Evolutionary conservation across 1,140 invertebrate genomes (phyloP).

Genomic region (Achatina immaculata): DNA sequence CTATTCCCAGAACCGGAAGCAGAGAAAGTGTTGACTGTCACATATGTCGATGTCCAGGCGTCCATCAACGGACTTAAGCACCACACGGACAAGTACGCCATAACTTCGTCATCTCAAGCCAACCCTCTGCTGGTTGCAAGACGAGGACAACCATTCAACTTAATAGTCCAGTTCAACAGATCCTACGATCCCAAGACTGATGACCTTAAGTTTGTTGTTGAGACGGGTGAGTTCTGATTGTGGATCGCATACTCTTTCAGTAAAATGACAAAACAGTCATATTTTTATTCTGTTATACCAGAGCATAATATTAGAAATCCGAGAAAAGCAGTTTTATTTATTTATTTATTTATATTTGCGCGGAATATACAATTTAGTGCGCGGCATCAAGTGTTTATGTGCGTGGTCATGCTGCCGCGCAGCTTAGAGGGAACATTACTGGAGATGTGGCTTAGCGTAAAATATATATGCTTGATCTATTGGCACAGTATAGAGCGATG

Average conservation of each 20-base stretch:
- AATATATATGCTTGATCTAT: too few species aligned
- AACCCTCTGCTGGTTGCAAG: conserved; percentile 47
- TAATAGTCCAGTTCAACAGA: conserved; percentile 44
- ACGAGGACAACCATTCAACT: conserved; percentile 47
- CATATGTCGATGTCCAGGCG: conserved; percentile 45
- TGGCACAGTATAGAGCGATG: too few species aligned
- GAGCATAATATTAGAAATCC: neutral
- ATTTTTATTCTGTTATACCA: neutral
- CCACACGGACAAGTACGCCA: conserved; percentile 48
- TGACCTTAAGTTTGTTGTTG: conserved; percentile 46
- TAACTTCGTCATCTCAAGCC: conserved; percentile 18
- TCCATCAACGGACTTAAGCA: conserved; percentile 41
- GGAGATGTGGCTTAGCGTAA: too few species aligned
- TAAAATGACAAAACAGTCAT: neutral
- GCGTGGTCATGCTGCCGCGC: too few species aligned
- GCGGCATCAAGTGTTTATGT: too few species aligned
- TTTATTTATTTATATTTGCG: neutral
- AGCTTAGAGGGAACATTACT: too few species aligned
- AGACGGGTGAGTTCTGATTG: conserved; percentile 47
- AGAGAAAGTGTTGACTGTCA: neutral
- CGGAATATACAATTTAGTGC: too few species aligned
- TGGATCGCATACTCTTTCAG: neutral
- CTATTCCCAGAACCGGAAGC: neutral
- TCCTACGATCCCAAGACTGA: conserved; percentile 41
- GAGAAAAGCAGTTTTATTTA: neutral